Conservation (phyloP, 2,113 vertebrate species). For the Plestiodon gilberti region DNA sequence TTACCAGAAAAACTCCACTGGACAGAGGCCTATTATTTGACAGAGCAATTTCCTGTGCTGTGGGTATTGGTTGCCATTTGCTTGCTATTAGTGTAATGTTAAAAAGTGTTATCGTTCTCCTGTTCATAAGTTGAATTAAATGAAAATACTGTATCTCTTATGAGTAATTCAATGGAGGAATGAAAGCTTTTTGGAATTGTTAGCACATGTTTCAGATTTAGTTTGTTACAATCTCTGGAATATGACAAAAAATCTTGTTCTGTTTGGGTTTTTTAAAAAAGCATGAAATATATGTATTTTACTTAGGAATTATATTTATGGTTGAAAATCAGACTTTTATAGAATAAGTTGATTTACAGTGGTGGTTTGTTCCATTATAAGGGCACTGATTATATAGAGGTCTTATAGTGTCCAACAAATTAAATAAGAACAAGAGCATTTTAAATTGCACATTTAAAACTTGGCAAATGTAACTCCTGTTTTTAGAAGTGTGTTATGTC, state of each 20-base stretch:
- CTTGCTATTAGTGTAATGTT: slow-evolving; percentile 23
- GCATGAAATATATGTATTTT: background rate
- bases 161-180: slow-evolving; percentile 34
- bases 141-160: slow-evolving; percentile 57
- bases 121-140: slow-evolving; percentile 42
- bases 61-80: slow-evolving; percentile 1
- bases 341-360: background rate
- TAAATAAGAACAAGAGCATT: slow-evolving; percentile 1
- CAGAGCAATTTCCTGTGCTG: slow-evolving; percentile 15
- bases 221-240: slow-evolving; percentile 62
- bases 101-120: slow-evolving; percentile 40
- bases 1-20: background rate
- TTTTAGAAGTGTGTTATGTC: background rate
- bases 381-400: background rate
- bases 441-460: background rate
- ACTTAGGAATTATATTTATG: slow-evolving; percentile 23
- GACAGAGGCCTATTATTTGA: background rate
- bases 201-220: slow-evolving; percentile 69
- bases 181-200: slow-evolving; percentile 69
- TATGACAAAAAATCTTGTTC: slow-evolving; percentile 71
- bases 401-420: background rate
- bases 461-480: background rate
- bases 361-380: background rate
- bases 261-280: background rate
- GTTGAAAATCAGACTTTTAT: background rate